phyloP scores from a whole-genome alignment of 2,797 vertebrate genomes.

The Steatocranus sp. region DNA sequence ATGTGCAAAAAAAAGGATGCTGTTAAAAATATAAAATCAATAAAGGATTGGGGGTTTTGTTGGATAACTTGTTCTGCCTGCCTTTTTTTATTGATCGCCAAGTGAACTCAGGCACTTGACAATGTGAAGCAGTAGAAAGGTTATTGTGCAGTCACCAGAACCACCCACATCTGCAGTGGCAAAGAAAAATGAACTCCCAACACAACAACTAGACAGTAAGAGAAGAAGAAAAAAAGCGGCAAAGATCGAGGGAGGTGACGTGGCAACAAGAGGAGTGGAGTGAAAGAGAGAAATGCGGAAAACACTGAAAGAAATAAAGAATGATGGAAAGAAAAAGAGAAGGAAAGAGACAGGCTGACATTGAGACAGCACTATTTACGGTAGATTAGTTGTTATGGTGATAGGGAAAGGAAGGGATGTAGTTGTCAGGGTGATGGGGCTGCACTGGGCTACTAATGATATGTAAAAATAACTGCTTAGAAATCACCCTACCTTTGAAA shows the following conservation, averaged over 20 bases:
- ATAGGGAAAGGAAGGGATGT: conserved; percentile 61
- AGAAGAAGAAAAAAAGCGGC: neutral
- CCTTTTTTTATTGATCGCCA: conserved; percentile 56
- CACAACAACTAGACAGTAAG: conserved; percentile 18
- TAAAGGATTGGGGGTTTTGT: conserved; percentile 13
- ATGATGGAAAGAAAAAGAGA: conserved; percentile 9
- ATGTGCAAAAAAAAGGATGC: neutral
- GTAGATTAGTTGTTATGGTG: conserved; percentile 76
- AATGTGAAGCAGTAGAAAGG: conserved; percentile 53
- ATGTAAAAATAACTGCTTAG: conserved; percentile 67
- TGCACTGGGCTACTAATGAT: conserved; percentile 64
- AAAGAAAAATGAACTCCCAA: conserved; percentile 50
- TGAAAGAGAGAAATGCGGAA: neutral
- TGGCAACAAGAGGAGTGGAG: conserved; percentile 22
- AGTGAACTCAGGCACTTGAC: conserved; percentile 53
- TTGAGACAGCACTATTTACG: conserved; percentile 60
- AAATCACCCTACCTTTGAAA: conserved; percentile 52
- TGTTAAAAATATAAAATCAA: conserved; percentile 14
- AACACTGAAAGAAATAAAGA: conserved; percentile 23
- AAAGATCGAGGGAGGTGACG: conserved; percentile 26
- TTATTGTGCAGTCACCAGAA: conserved; percentile 71
- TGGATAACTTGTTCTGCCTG: conserved; percentile 42
- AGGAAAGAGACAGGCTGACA: conserved; percentile 14
- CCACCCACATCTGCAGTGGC: conserved; percentile 69
- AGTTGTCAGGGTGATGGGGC: conserved; percentile 74